Base-by-base conservation (phyloP, 2,113 vertebrate species). In the Lanius collurio region DNA sequence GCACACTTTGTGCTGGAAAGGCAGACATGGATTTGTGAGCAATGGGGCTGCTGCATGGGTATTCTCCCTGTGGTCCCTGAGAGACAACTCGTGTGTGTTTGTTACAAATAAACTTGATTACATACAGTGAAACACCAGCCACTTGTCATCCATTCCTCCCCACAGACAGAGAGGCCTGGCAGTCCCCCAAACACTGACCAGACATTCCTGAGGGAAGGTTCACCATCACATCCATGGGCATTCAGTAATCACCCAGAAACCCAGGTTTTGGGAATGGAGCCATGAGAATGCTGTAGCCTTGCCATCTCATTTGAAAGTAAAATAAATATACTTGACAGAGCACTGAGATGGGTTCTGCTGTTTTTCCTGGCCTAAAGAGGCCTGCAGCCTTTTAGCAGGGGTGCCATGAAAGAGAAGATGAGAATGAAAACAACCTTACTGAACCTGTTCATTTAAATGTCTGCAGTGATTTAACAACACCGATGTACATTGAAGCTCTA, bases 241-340 rank as follows among this genome's bases (percentile, higher is more conserved):
- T 69, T 87, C 28, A 47, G 16, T 46, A 31, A 47, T 46, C 53
- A 56, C 27, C 16, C 70, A 69, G 49, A 81, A 77, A 22, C 33
- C 16, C 35, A 15, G 33, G 26, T 7, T 74, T 74, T 53, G 70
- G 70, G 46, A 88, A 39, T 0, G 1, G 49, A 92, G 37, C 71
- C 15, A 4, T 73, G 70, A 46, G 55, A 52, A 42, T 59, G 65
- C 35, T 53, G n/a, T 11, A 83, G 55, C 28, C 42, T 83, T 86
- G 46, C 28, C n/a, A 50, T 50, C 39, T 94, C 24, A 24, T 62
- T 76, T 92, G 44, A 52, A 90, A 94, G 67, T 90, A 56, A 91
- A 93, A 78, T 31, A 52, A 0, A 0, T 42, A 57, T 27, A 46
- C 68, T 82, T 92, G 59, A 67, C 71, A 76, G 83, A 85, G 46